Conservation (phyloP, 2,113 vertebrate genomes). For the Silurus asotus region DNA sequence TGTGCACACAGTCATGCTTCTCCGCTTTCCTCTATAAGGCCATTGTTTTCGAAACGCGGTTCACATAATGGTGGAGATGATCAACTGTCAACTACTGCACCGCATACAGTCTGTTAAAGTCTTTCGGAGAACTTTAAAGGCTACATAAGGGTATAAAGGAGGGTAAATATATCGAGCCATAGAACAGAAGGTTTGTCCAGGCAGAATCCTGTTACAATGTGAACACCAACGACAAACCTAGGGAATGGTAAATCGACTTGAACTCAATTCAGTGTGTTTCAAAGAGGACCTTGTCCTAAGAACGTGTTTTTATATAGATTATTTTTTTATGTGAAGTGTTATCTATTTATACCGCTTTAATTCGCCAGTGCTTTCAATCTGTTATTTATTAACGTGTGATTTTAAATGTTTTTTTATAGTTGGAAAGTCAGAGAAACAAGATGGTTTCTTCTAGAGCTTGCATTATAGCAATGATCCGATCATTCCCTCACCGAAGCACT, state of each 20-base stretch:
- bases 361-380: background rate
- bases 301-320: background rate
- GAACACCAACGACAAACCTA: background rate
- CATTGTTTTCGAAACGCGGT: background rate
- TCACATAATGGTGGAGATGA: background rate
- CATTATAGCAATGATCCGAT: background rate
- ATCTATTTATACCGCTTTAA: background rate
- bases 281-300: too few species aligned
- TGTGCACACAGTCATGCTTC: background rate
- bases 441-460: background rate
- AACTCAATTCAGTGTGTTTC: too few species aligned
- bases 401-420: background rate
- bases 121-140: too few species aligned
- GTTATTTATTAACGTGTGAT: background rate
- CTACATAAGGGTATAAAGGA: too few species aligned
- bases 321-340: background rate
- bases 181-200: background rate
- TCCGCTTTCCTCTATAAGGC: conserved; percentile 9
- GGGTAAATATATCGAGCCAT: too few species aligned
- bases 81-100: background rate
- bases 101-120: background rate
- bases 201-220: background rate
- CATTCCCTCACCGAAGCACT: background rate
- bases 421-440: background rate
- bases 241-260: background rate